Evolutionary conservation across 2,113 vertebrate genomes (phyloP).

Genomic region (Tachuris rubrigastra): DNA sequence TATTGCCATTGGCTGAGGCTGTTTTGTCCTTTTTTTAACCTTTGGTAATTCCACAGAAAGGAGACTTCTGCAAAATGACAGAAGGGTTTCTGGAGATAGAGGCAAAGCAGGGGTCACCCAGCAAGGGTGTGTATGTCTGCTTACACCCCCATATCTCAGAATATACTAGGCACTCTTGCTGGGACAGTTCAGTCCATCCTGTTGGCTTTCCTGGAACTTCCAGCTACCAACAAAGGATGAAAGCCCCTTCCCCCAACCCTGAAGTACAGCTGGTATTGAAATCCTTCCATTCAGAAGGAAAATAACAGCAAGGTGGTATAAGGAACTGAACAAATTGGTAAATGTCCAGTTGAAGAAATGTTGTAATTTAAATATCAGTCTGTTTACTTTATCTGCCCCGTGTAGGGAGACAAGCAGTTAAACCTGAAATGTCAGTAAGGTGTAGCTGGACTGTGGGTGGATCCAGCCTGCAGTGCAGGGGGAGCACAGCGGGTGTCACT

Average conservation of each 20-base stretch:
- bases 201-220: background rate
- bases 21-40: background rate
- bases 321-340: background rate
- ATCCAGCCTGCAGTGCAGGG: accelerated
- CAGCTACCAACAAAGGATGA: background rate
- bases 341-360: background rate
- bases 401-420: background rate
- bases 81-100: background rate
- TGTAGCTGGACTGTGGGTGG: background rate
- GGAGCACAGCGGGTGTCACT: background rate
- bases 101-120: background rate
- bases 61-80: background rate
- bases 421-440: background rate
- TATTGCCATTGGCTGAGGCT: background rate
- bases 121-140: background rate
- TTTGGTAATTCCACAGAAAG: background rate
- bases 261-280: background rate
- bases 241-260: background rate
- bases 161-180: background rate
- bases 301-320: background rate
- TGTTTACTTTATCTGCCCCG: background rate
- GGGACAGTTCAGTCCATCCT: background rate
- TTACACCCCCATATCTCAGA: background rate
- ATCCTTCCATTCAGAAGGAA: background rate
- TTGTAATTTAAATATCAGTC: background rate